A percentile compares a stretch with the other conserved stretches of the same genome.
phyloP scores from a whole-genome alignment of 2,797 vertebrate genomes.

The Tauraco hartlaubi region DNA sequence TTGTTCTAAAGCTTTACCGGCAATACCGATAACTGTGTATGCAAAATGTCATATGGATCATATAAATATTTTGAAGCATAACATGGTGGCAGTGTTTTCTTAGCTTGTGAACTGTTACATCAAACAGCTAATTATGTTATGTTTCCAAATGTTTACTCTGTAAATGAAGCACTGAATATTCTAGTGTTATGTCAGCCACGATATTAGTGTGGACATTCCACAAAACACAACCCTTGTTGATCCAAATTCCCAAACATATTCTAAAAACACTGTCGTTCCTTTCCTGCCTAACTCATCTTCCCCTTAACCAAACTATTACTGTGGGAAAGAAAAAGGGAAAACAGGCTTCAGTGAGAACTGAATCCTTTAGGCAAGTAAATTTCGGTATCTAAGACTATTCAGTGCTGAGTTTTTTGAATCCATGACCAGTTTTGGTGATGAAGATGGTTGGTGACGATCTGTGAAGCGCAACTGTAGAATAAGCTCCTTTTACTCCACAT shows the following conservation, averaged over 20 bases:
- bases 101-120: conserved; percentile 62
- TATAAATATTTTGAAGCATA: conserved; percentile 70
- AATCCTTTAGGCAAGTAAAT: background rate
- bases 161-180: conserved; percentile 28
- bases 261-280: background rate
- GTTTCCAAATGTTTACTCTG: conserved; percentile 55
- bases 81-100: conserved; percentile 45
- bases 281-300: background rate
- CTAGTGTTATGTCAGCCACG: background rate
- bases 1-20: background rate
- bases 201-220: background rate
- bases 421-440: background rate
- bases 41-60: conserved; percentile 25
- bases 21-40: background rate
- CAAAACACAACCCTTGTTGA: background rate
- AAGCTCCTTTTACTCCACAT: background rate
- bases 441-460: background rate
- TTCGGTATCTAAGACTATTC: background rate
- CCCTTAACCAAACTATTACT: background rate
- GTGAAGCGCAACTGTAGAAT: background rate
- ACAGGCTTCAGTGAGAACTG: background rate
- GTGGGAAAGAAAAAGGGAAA: background rate
- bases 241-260: background rate
- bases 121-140: conserved; percentile 59
- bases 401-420: background rate